Conservation (phyloP, 2,113 vertebrate species). For the Bos javanicus region DNA sequence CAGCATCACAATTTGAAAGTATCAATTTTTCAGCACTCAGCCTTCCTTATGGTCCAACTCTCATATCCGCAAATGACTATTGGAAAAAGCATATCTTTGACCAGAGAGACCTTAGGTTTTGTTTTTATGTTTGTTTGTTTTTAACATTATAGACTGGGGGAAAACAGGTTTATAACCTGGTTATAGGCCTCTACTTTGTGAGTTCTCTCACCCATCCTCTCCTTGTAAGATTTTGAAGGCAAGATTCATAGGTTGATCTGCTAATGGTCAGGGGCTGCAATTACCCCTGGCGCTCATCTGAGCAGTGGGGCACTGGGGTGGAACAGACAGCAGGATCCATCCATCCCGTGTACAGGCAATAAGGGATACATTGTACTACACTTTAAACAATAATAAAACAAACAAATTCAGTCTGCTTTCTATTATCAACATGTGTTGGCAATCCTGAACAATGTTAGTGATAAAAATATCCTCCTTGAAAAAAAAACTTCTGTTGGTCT, state of each 20-base stretch:
- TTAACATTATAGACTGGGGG: background rate
- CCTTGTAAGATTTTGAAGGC: background rate
- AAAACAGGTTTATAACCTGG: background rate
- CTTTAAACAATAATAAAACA: background rate
- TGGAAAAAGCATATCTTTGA: background rate
- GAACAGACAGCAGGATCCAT: background rate
- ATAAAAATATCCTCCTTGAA: slow-evolving; percentile 2
- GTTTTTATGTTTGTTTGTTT: background rate
- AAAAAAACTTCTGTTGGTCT: background rate
- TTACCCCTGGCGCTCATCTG: background rate
- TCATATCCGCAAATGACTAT: background rate
- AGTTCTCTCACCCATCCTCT: background rate
- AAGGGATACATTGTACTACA: background rate
- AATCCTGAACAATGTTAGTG: background rate
- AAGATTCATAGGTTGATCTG: background rate
- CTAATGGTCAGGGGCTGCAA: background rate
- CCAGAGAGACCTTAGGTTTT: background rate
- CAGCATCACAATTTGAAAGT: background rate
- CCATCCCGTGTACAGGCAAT: background rate
- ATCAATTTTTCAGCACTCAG: background rate
- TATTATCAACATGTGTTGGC: background rate
- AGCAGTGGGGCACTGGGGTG: background rate
- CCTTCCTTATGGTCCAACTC: background rate
- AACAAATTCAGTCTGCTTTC: slow-evolving; percentile 17
- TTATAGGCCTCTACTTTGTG: background rate